Evolutionary conservation across 92 coral and sea anemone genomes (phyloP), one percentile per base, ranked within the genome.

Genomic region (Actinernus sp.): DNA sequence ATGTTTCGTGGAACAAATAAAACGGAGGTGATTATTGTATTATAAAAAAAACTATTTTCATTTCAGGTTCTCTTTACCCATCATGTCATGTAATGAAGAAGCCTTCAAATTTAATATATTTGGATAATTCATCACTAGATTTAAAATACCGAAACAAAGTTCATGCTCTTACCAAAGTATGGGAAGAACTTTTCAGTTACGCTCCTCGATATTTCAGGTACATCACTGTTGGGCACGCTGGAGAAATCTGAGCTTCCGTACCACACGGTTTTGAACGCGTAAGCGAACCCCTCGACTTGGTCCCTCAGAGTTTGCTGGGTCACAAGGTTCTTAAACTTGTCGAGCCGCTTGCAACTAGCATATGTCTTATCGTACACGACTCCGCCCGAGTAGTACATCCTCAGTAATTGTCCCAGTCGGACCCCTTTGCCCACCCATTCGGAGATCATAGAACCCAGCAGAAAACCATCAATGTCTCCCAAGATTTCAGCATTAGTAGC

Each of bases 391-490:
- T 83, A 83, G 28, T 83, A 83, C 89, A 83, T 83, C 48, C 78
- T 51, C 31, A 74, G 41, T 16, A 83, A 73, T 12, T 83, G 89
- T 19, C 89, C 83, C 33, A 83, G 58, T 5, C 89, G 83, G 26
- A 83, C 89, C 14, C 89, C 89, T 40, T 58, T 70, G 37, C 11
- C 41, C 25, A 38, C 61, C 89, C 89, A 83, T 50, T 26, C 31
- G 13, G 30, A 29, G 27, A 45, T 33, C 34, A 19, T 36, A 33
- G 41, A 56, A 3, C 89, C 89, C 31, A 83, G 49, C 20, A 83
- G 29, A 54, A 67, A 83, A 16, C 89, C 89, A 55, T 83, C 89
- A 34, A 75, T 48, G 33, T 78, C 89, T 47, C 89, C 89, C 31
- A 47, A 66, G 12, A 83, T 36, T 32, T 64, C 71, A 3, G 89